These are phyloP conservation scores for Microctonus brassicae DNA, from an alignment of 2,888 invertebrate genomes.

Conservation along the genomic window DNA sequence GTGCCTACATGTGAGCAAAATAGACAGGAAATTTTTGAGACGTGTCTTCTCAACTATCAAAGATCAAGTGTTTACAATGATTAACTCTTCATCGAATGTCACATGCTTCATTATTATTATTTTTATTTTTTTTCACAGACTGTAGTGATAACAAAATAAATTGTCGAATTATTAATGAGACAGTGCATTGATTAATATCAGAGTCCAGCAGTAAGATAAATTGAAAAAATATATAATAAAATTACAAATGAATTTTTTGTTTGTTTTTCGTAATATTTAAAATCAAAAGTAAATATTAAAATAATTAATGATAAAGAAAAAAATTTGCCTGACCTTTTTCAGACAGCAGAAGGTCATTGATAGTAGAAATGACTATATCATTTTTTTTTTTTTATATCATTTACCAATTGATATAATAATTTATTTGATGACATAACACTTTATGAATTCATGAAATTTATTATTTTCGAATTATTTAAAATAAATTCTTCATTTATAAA, in stretches of 20 bases:
- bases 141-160: too few species aligned
- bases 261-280: not conserved
- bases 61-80: not conserved
- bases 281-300: not conserved
- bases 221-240: not conserved
- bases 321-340: not conserved
- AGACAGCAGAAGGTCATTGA: not conserved
- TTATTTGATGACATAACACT: too few species aligned
- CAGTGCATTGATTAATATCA: not conserved
- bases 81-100: not conserved
- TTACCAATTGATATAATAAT: too few species aligned
- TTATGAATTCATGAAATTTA: too few species aligned
- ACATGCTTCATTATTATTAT: not conserved
- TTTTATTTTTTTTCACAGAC: too few species aligned
- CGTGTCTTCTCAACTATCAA: not conserved
- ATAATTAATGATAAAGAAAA: not conserved
- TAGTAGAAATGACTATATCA: not conserved
- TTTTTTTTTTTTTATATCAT: not conserved
- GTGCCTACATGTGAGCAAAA: not conserved
- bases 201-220: conserved; percentile 10
- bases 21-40: not conserved
- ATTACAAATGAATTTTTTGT: not conserved
- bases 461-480: too few species aligned
- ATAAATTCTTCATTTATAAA: not conserved
- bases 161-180: not conserved